Conservation (phyloP, 2,888 invertebrate genomes). For the Chrysomela aeneicollis region DNA sequence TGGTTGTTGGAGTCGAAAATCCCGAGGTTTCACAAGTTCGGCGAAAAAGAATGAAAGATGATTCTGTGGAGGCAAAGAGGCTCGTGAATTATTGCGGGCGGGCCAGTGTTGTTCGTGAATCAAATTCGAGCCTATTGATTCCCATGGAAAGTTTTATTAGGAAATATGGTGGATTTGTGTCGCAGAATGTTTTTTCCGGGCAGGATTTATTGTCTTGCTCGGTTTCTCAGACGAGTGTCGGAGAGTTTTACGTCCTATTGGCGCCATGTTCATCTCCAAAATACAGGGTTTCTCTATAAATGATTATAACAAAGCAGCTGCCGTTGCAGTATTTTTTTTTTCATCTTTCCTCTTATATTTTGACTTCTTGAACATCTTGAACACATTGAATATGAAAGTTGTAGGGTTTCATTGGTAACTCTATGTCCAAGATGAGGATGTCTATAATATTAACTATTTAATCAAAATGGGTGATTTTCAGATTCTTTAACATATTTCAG, state of each 20-base stretch:
- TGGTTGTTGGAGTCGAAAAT: background rate
- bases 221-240: background rate
- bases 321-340: too few relatives aligned
- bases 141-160: constrained; percentile 45
- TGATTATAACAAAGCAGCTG: too few relatives aligned
- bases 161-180: constrained; percentile 43
- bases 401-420: too few relatives aligned
- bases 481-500: too few relatives aligned
- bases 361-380: too few relatives aligned
- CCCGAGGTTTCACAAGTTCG: constrained; percentile 4
- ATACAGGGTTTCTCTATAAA: background rate
- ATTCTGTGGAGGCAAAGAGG: constrained; percentile 21
- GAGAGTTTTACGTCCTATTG: background rate
- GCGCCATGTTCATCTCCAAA: background rate
- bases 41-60: background rate
- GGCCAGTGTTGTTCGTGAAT: constrained; percentile 44
- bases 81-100: constrained; percentile 42
- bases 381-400: too few relatives aligned
- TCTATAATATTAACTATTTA: too few relatives aligned
- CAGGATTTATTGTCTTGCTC: constrained; percentile 12
- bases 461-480: too few relatives aligned
- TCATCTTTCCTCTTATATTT: too few relatives aligned
- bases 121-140: constrained; percentile 45
- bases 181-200: constrained; percentile 22
- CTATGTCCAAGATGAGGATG: too few relatives aligned